Percentiles rank a stretch among this genome's conserved stretches.
Conservation (phyloP, 2,797 vertebrate genomes). For the Gobio occitaniae region DNA sequence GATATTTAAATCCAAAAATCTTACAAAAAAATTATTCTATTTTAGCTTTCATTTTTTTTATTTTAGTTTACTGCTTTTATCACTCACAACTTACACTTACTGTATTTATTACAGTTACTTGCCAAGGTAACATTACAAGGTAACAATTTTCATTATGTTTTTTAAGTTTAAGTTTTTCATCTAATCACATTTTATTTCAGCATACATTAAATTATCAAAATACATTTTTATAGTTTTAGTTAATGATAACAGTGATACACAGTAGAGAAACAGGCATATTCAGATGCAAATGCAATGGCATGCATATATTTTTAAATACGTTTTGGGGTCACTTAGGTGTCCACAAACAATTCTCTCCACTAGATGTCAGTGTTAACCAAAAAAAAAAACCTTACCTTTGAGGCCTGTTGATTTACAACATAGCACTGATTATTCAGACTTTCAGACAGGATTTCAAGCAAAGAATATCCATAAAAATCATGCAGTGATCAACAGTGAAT, state of each 20-base stretch:
- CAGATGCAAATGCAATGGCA: neutral
- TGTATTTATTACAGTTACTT: neutral
- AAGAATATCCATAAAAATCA: neutral
- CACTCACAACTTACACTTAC: neutral
- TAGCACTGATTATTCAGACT: neutral
- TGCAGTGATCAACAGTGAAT: constrained; percentile 15
- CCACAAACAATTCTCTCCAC: constrained; percentile 61
- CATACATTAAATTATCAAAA: neutral
- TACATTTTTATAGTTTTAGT: neutral
- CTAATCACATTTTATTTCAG: neutral
- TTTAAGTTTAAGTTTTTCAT: neutral
- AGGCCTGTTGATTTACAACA: neutral
- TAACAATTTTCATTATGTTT: neutral
- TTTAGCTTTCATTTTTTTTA: neutral
- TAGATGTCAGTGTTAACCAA: constrained; percentile 69
- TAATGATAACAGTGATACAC: neutral
- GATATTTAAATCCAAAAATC: too few relatives aligned
- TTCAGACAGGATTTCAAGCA: neutral
- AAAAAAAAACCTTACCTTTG: neutral
- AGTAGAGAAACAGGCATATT: neutral
- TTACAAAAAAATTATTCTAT: too few relatives aligned
- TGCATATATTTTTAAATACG: neutral
- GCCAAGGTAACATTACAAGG: neutral
- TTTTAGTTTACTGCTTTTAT: neutral
- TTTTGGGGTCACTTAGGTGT: neutral